A percentile compares a stretch with the other conserved stretches of the same genome.
These are phyloP conservation scores for Poeciliopsis gracilis DNA, from an alignment of 2,797 vertebrate species.

Conservation along the genomic window DNA sequence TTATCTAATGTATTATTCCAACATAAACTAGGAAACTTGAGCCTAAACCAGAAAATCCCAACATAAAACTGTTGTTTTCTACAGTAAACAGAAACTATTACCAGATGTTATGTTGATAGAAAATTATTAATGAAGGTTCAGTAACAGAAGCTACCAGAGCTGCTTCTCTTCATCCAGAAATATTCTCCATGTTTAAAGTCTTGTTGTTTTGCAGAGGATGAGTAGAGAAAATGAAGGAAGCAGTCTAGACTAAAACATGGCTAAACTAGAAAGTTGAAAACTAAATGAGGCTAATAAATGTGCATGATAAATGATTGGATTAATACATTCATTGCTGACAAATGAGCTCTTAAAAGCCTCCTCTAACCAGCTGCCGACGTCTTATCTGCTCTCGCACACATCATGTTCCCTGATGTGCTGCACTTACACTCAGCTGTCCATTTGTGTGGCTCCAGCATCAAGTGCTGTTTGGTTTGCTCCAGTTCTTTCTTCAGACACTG, in stretches of 20 bases:
- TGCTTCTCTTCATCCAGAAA: not conserved
- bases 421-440: slow-evolving; percentile 95
- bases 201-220: not conserved
- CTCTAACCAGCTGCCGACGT: not conserved
- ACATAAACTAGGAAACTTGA: not conserved
- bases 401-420: slow-evolving; percentile 3
- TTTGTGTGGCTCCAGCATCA: slow-evolving; percentile 96
- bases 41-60: not conserved
- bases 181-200: not conserved
- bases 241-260: not conserved
- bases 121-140: not conserved
- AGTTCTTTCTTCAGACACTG: slow-evolving; percentile 96
- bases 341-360: slow-evolving; percentile 1
- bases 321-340: not conserved
- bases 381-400: slow-evolving; percentile 3
- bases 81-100: not conserved
- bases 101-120: not conserved
- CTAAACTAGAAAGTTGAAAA: not conserved
- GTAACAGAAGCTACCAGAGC: not conserved
- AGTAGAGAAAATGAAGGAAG: not conserved
- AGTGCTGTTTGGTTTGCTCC: slow-evolving; percentile 93
- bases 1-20: too few species aligned
- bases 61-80: not conserved
- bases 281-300: slow-evolving; percentile 9
- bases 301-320: not conserved